Evolutionary conservation across 1,140 invertebrate genomes (phyloP).

Genomic region (Venturia canescens): DNA sequence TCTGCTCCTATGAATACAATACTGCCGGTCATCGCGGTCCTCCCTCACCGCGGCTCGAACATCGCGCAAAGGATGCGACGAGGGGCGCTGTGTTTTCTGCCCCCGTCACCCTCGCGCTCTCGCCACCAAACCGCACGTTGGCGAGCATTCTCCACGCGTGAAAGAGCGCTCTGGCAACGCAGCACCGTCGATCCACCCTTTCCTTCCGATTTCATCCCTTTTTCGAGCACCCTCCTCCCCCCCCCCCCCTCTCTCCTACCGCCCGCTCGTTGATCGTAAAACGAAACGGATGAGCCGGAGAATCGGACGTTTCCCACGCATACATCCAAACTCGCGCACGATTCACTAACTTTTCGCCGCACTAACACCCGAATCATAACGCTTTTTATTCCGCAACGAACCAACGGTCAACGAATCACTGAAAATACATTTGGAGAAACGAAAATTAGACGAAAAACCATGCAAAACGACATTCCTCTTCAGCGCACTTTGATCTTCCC

Average conservation of each 20-base stretch:
- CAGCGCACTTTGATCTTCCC: too few species aligned
- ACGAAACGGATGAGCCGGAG: conserved; percentile 43
- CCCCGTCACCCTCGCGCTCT: neutral
- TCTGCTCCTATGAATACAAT: conserved; percentile 43
- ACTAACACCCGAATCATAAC: conserved; percentile 46
- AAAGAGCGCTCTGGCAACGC: conserved; percentile 55
- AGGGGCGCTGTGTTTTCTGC: neutral
- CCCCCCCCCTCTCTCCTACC: conserved; percentile 4
- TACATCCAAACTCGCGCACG: neutral
- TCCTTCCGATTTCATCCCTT: conserved; percentile 38
- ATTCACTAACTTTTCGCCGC: conserved; percentile 21
- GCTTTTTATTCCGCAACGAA: neutral
- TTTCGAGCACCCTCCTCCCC: conserved; percentile 9
- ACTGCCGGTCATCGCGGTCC: conserved; percentile 41
- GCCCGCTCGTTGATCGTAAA: conserved; percentile 38
- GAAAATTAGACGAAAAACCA: neutral
- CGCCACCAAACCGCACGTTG: conserved; percentile 24
- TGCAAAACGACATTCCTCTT: too few species aligned
- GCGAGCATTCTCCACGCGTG: conserved; percentile 51
- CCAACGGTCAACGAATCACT: conserved; percentile 24
- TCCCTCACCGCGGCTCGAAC: conserved; percentile 15
- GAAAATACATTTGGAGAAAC: neutral
- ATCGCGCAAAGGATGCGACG: neutral
- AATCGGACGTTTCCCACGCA: conserved; percentile 14
- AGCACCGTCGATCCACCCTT: conserved; percentile 25